Evolutionary conservation across 1,140 invertebrate species (phyloP), one percentile per base, ranked within the genome.

Genomic region (Dreissena rostriformis): DNA sequence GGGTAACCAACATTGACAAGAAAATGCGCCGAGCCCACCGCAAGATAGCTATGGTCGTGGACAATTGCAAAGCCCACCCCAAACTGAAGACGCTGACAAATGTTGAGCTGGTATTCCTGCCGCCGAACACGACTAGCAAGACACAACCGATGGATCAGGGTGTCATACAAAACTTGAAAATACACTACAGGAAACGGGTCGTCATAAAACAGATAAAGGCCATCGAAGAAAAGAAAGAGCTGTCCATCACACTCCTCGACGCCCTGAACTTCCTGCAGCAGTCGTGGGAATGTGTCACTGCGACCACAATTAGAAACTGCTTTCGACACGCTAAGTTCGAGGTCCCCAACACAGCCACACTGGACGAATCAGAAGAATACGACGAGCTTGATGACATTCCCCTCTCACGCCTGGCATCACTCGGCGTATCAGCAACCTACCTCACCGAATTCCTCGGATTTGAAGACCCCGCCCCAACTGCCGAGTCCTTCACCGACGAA

Each of bases 111-210:
- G 61, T 78, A 10, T 80, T 70, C 51, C 65, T 80, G 53, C 49
- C 81, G 19, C 77, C 85, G 52, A 84, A 84, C 67, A 68, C 76
- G 15, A 79, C 76, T 17, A 65, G 28, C 61, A 80, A 80, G 39
- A 80, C 77, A 7, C 77, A 80, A 26, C 77, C 52, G 11, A 80
- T 80, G 77, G 77, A 80, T 52, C 77, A 80, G 67, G 77, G 67
- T 11, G 77, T 80, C 12, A 68, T 78, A n/a, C 53, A 78, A 12
- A 78, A 72, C 53, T 53, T 80, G 12, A 80, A 71, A 63, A 17
- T 52, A 10, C 51, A 80, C 28, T 80, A 80, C 67, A 55, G 51
- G 22, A 80, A 80, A 57, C 29, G 51, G 24, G 65, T 57, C 24
- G 78, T 80, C 39, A 12, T 52, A 1, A 19, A 51, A 17, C 75